Evolutionary conservation across 2,113 vertebrate species (phyloP), one percentile per base, ranked within the genome.

Genomic region (Rynchops niger): DNA sequence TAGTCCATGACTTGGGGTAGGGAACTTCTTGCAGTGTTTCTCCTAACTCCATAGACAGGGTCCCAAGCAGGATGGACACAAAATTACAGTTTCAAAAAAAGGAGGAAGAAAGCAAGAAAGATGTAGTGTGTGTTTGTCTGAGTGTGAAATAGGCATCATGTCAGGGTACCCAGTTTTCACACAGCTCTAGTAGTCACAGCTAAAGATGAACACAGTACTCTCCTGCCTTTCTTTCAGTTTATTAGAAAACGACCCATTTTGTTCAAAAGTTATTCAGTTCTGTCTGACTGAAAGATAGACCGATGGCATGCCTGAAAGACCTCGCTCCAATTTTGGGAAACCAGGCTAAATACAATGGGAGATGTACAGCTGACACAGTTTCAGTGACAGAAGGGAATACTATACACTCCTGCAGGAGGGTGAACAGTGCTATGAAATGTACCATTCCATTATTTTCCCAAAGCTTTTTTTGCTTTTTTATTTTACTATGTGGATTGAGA

Each of bases 401-500:
- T 45, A 3, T 5, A 17, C 22, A 2, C n/a, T 74, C 38, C 66
- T 74, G 65, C 26, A 50, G n/a, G 61, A n/a, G 36, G 25, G 9
- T 14, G 18, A 62, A 30, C 12, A 20, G 40, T 55, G 80, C 72
- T 36, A 15, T 29, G 42, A 70, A 42, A 84, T 21, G 18, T 25
- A 25, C 42, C 11, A 4, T 53, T 47, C 43, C 12, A 0, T 42
- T 59, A 9, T 27, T 62, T 56, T 66, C 76, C 59, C 45, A 19
- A 76, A 82, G 19, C 12, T 36, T 82, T 81, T 34, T 43, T 27
- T 80, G 19, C 12, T 36, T 82, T 81, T 34, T 43, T 27, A 40
- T 79, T 88, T 76, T 50, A 26, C 70, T 0, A 0, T 19, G 40
- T 13, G 13, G 8, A 32, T 13, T 29, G 56, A 53, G 5, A 5